These are phyloP conservation scores for Otus scops DNA, from an alignment of 2,797 vertebrate genomes.

Conservation along the genomic window DNA sequence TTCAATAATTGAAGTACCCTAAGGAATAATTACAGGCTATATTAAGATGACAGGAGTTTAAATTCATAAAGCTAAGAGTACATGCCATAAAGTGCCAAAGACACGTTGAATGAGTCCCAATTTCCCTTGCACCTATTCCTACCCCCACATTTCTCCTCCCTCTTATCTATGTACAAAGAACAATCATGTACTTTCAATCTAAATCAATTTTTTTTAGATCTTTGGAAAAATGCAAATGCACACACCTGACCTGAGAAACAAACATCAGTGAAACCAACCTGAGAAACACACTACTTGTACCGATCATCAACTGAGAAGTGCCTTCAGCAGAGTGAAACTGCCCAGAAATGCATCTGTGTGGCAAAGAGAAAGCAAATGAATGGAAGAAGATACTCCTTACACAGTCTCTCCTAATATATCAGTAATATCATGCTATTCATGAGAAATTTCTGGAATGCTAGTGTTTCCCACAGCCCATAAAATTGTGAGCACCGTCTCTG, in stretches of 20 bases:
- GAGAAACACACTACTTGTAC: background rate
- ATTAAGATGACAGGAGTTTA: slow-evolving; percentile 45
- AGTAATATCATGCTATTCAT: background rate
- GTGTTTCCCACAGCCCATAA: background rate
- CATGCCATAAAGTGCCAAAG: background rate
- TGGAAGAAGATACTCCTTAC: background rate
- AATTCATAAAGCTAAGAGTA: background rate
- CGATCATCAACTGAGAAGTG: background rate
- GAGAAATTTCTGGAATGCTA: background rate
- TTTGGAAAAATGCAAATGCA: background rate
- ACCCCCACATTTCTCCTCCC: background rate
- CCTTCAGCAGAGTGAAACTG: background rate
- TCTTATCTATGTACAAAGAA: background rate
- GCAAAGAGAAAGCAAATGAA: background rate
- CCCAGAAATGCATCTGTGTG: background rate
- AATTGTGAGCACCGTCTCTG: background rate
- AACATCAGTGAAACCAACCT: background rate
- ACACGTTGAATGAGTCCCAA: background rate
- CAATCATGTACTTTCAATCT: background rate
- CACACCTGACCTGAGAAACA: background rate
- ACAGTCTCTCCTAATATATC: background rate
- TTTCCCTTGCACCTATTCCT: background rate
- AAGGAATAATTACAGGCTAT: slow-evolving; percentile 54
- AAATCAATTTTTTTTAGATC: background rate
- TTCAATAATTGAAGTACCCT: slow-evolving; percentile 25